A percentile compares a stretch with the other conserved stretches of the same genome.
Evolutionary conservation across 1,140 invertebrate genomes (phyloP).

Genomic region (Episyrphus balteatus): DNA sequence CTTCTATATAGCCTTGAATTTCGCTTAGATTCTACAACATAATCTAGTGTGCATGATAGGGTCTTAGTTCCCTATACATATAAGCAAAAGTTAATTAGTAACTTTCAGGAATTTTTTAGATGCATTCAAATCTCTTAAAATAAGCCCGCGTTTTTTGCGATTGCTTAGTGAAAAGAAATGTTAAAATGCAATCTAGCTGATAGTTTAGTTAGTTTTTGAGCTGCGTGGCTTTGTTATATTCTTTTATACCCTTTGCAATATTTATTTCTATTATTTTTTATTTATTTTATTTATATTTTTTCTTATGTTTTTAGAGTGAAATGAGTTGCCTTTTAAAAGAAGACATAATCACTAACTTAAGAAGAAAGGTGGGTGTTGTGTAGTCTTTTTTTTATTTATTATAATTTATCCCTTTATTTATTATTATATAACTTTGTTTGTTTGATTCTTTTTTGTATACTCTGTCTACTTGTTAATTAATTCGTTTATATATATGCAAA

Average conservation of each 20-base stretch:
- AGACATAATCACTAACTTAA: constrained; percentile 31
- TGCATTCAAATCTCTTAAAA: too few species aligned
- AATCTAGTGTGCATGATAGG: too few species aligned
- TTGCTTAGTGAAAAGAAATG: too few species aligned
- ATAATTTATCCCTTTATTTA: constrained; percentile 5
- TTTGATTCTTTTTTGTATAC: neutral
- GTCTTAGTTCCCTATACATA: too few species aligned
- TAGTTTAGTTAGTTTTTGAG: too few species aligned
- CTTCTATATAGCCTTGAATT: too few species aligned
- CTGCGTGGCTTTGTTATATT: too few species aligned
- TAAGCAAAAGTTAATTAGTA: too few species aligned
- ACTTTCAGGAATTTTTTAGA: too few species aligned
- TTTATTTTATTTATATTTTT: constrained; percentile 9
- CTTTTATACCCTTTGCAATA: neutral
- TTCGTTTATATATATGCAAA: neutral
- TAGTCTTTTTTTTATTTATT: constrained; percentile 5
- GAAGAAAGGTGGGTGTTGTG: constrained; percentile 28
- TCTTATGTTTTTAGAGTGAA: constrained; percentile 26
- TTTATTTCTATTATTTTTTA: constrained; percentile 6
- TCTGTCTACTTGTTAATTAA: neutral
- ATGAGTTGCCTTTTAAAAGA: constrained; percentile 34
- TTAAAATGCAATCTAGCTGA: too few species aligned
- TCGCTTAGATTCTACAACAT: too few species aligned
- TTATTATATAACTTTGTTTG: neutral
- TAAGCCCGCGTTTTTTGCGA: too few species aligned